These are phyloP conservation scores for Parotocinclus haroldoi DNA, from an alignment of 2,797 vertebrate species.

Conservation along the genomic window DNA sequence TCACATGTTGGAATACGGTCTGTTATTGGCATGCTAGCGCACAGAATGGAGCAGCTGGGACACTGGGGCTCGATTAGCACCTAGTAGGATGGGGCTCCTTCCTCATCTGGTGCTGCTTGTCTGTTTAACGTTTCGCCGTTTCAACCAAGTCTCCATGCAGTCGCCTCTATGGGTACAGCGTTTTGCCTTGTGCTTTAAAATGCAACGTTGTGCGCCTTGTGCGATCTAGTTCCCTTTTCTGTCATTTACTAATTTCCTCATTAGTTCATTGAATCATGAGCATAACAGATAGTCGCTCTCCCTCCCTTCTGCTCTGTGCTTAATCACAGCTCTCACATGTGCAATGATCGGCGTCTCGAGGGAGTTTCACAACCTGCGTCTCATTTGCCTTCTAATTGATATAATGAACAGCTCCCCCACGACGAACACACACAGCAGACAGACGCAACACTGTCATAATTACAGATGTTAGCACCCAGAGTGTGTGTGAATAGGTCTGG, in stretches of 20 bases:
- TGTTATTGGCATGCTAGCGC: constrained; percentile 40
- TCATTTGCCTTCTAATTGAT: constrained; percentile 75
- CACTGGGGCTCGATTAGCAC: constrained; percentile 63
- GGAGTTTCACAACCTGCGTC: constrained; percentile 67
- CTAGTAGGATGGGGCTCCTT: constrained; percentile 57
- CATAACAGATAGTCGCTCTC: neutral
- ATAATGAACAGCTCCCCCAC: constrained; percentile 69
- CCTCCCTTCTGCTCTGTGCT: constrained; percentile 43
- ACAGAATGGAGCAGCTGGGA: constrained; percentile 63
- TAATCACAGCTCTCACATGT: constrained; percentile 59
- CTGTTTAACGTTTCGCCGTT: neutral
- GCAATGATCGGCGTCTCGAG: constrained; percentile 64
- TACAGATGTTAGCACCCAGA: constrained; percentile 76
- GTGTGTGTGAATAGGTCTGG: constrained; percentile 68
- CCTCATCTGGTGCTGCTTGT: constrained; percentile 40
- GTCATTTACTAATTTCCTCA: neutral
- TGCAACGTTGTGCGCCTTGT: too few species aligned
- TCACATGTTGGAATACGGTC: constrained; percentile 42
- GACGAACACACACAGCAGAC: constrained; percentile 44
- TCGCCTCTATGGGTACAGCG: neutral
- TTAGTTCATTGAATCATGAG: neutral
- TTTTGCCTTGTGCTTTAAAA: neutral
- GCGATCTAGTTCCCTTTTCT: too few species aligned
- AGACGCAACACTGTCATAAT: constrained; percentile 71
- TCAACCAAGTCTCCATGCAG: neutral